Base-by-base conservation (phyloP, 2,888 invertebrate species). In the Tridacna crocea region DNA sequence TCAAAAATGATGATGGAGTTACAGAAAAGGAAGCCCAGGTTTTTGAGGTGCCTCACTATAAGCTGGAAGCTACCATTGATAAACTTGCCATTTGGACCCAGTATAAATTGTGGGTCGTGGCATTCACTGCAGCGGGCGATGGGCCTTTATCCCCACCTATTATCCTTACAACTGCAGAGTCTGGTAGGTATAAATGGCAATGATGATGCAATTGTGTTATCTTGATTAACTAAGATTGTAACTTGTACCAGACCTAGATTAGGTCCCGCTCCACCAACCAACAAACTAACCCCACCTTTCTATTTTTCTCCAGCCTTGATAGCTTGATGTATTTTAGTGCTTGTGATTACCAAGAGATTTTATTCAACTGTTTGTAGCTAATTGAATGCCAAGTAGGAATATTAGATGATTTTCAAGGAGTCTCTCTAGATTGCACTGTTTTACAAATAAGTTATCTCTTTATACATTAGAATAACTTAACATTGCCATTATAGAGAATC, bases 61-160 rank as follows among this genome's bases (percentile, higher is more conserved):
- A 88, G 55, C 85, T 86, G 63, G 88, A 90, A 93, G 97, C 97
- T 95, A 95, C 97, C 87, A 96, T 99, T 95, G 97, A 98, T 94
- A 98, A 98, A 95, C 96, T 99, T 93, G 97, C 97, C 94, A 97
- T 97, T 87, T 99, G 98, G 98, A 98, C 98, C 83, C 97, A 98
- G 95, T 99, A 99, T 96, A 97, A 98, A 95, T 97, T 99, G 93
- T 98, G 98, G 98, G 97, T 99, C 93, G 96, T 98, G 91, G 99
- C 99, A 88, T 98, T 98, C 93, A 99, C 99, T 92, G 97, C 97
- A 93, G 98, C 99, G 91, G 99, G 99, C 94, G 98, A 98, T 95
- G 99, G 99, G 60, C 87, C 99, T 97, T 87, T 97, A 93, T 98
- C 98, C 91, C 97, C 97, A 95, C 98, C 98, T 88, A 97, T 98